Conservation (phyloP, 2,113 vertebrate species). For the Elephantulus edwardii region DNA sequence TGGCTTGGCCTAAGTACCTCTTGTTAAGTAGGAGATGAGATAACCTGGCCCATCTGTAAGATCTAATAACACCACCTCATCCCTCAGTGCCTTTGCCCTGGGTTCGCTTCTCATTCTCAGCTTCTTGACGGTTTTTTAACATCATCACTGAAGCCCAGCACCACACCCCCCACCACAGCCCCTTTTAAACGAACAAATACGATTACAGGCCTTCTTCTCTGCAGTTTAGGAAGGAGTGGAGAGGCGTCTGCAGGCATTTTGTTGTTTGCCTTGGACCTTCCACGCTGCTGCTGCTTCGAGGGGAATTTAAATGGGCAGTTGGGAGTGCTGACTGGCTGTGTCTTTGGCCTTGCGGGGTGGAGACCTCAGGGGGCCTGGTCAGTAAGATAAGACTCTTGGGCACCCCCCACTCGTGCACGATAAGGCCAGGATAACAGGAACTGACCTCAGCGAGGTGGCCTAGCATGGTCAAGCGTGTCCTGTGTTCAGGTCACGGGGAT, state of each 20-base stretch:
- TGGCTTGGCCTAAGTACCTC: constrained; percentile 60
- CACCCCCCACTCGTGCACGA: not conserved
- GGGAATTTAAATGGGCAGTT: not conserved
- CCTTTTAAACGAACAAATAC: not conserved
- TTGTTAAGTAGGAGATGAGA: constrained; percentile 66
- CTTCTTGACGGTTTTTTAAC: constrained; percentile 42
- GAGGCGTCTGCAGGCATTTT: not conserved
- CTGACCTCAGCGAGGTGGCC: constrained; percentile 41
- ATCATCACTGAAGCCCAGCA: not conserved
- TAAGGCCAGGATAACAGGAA: constrained; percentile 56
- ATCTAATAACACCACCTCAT: constrained; percentile 63
- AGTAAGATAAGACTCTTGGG: constrained; percentile 48
- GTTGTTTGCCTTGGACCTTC: not conserved
- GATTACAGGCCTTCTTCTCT: not conserved
- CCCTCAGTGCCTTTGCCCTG: constrained; percentile 62
- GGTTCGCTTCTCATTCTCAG: constrained; percentile 10
- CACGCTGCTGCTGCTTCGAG: constrained; percentile 5
- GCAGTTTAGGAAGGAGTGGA: not conserved
- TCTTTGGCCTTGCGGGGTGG: constrained; percentile 29
- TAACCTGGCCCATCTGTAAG: constrained; percentile 51
- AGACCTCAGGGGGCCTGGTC: not conserved
- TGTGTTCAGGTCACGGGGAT: not conserved
- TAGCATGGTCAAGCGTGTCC: constrained; percentile 44
- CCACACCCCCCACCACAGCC: not conserved
- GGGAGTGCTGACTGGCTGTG: constrained; percentile 50